Evolutionary conservation across 1,140 invertebrate genomes (phyloP).

Genomic region (Drosophila bocqueti): DNA sequence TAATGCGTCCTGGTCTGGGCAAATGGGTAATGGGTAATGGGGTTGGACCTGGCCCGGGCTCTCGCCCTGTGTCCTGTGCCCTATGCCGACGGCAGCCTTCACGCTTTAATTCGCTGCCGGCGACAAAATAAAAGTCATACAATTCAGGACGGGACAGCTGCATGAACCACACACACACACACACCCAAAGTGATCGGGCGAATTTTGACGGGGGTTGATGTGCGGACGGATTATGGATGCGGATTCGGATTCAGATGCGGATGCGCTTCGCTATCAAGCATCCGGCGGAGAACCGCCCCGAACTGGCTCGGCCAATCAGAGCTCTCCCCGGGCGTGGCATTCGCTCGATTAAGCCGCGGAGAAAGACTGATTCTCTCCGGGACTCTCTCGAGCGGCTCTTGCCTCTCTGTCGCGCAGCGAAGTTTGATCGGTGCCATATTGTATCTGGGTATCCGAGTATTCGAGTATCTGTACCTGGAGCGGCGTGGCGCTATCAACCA

Average conservation of each 20-base stretch:
- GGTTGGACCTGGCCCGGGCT: constrained; percentile 36
- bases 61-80: constrained; percentile 62
- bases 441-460: constrained; percentile 23
- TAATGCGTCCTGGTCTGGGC: constrained; percentile 54
- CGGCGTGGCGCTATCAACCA: constrained; percentile 58
- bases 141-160: constrained; percentile 67
- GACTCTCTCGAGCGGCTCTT: constrained; percentile 25
- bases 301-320: constrained; percentile 60
- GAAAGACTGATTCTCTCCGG: constrained; percentile 17
- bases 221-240: constrained; percentile 44
- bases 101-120: constrained; percentile 83
- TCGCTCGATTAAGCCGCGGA: constrained; percentile 64
- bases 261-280: constrained; percentile 63
- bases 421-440: constrained; percentile 79
- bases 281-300: constrained; percentile 54
- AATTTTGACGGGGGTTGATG: constrained; percentile 21
- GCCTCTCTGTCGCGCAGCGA: constrained; percentile 32
- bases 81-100: constrained; percentile 79
- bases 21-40: constrained; percentile 40
- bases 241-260: constrained; percentile 20
- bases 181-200: constrained; percentile 42
- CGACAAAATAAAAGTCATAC: constrained; percentile 75
- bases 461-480: neutral
- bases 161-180: constrained; percentile 17
- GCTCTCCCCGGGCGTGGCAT: constrained; percentile 54